Conservation (phyloP, 1,140 invertebrate species). For the Drosophila nigromelanica region DNA sequence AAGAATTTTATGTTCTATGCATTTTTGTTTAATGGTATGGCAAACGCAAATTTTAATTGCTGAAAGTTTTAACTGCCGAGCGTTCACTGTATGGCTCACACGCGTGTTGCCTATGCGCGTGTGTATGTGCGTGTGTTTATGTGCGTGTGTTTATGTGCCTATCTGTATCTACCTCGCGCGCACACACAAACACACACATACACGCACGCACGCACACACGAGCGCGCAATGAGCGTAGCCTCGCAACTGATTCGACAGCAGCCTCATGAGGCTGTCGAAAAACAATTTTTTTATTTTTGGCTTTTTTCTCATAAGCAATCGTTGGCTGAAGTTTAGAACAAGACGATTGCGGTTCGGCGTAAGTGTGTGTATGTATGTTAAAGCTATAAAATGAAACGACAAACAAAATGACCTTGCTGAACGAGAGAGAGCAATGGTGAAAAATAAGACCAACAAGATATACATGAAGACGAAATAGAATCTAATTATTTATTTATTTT, state of each 20-base stretch:
- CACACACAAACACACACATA: slow-evolving; percentile 19
- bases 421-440: background rate
- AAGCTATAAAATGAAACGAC: slow-evolving; percentile 43
- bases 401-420: slow-evolving; percentile 45
- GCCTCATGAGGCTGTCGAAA: slow-evolving; percentile 24
- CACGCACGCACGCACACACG: slow-evolving; percentile 21
- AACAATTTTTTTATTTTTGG: slow-evolving; percentile 17
- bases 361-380: slow-evolving; percentile 8
- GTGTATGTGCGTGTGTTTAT: slow-evolving; percentile 18
- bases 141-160: slow-evolving; percentile 14
- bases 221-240: slow-evolving; percentile 29
- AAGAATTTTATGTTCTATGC: too few species aligned
- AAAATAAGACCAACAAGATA: slow-evolving; percentile 8
- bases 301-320: slow-evolving; percentile 28
- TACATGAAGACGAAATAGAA: slow-evolving; percentile 45
- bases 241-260: slow-evolving; percentile 43
- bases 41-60: background rate
- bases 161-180: slow-evolving; percentile 45
- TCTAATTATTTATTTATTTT: slow-evolving; percentile 78
- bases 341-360: slow-evolving; percentile 8
- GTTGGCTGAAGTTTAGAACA: slow-evolving; percentile 40
- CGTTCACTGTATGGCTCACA: slow-evolving; percentile 18
- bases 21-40: too few species aligned
- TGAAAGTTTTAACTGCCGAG: slow-evolving; percentile 1
- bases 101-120: slow-evolving; percentile 10